Evolutionary conservation across 1,140 invertebrate species (phyloP).

Genomic region (fruit fly (Drosophila melanogaster)): Release_6_plus_ISO1_MT NT_037436.4:2491001-2491500

Average conservation of each 20-base stretch:
- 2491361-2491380: conserved; percentile 76
- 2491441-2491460: conserved; percentile 74
- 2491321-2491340: conserved; percentile 43
- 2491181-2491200: conserved; percentile 65
- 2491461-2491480: conserved; percentile 80
- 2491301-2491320: conserved; percentile 68
- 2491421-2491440: conserved; percentile 12
- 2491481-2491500: conserved; percentile 58
- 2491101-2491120: conserved; percentile 40
- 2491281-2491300: conserved; percentile 79
- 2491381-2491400: conserved; percentile 70
- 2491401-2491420: conserved; percentile 5
- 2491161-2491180: conserved; percentile 58
- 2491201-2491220: conserved; percentile 75
- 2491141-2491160: conserved; percentile 64
- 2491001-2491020: conserved; percentile 59
- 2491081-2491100: conserved; percentile 45
- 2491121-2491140: conserved; percentile 49
- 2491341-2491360: conserved; percentile 60
- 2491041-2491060: conserved; percentile 28
- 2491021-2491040: conserved; percentile 24
- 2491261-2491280: conserved; percentile 70
- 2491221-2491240: conserved; percentile 67
- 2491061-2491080: conserved; percentile 50
- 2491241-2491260: conserved; percentile 72